Conservation (phyloP, 2,113 vertebrate species). For the Acrocephalus arundinaceus region DNA sequence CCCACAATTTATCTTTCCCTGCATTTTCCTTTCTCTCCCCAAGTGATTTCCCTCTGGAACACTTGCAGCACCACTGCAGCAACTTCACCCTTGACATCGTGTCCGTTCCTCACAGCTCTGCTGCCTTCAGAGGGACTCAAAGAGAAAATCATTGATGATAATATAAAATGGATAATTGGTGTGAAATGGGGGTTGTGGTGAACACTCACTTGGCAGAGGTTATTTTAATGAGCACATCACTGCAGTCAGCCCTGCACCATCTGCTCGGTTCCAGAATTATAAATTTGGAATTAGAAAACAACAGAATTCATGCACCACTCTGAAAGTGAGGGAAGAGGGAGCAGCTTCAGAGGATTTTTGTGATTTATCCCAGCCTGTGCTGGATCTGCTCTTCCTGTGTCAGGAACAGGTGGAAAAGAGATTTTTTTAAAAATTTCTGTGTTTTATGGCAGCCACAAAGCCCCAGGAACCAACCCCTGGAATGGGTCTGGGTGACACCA, state of each 20-base stretch:
- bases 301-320: conserved; percentile 29
- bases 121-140: neutral
- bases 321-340: neutral
- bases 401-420: neutral
- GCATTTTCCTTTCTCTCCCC: neutral
- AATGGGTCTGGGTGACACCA: neutral
- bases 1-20: neutral
- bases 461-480: neutral
- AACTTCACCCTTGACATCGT: neutral
- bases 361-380: neutral
- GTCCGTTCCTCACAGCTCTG: neutral
- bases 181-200: neutral
- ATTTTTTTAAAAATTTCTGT: neutral
- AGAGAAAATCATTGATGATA: too few relatives aligned
- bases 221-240: conserved; percentile 12
- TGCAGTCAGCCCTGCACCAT: conserved; percentile 49
- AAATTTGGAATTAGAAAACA: neutral
- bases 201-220: conserved; percentile 27
- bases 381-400: conserved; percentile 1
- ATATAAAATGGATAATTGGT: neutral
- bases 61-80: neutral
- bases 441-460: neutral
- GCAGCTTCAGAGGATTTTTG: neutral
- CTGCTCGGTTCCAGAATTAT: conserved; percentile 33
- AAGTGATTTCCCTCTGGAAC: neutral